Conservation (phyloP, 2,113 vertebrate species). For the Coturnix japonica region DNA sequence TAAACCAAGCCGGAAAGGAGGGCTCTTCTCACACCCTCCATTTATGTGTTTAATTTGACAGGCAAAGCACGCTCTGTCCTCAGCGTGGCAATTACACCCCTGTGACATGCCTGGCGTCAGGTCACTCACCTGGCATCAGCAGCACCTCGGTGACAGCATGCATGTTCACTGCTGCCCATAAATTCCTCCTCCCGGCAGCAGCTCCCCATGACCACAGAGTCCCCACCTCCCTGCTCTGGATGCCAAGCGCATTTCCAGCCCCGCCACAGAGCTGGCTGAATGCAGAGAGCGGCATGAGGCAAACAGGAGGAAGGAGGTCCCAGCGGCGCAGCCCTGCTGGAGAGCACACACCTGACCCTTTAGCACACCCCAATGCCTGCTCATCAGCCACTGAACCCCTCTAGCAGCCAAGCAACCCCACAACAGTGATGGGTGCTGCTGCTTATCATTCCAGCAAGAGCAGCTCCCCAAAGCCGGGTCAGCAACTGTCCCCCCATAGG, state of each 20-base stretch:
- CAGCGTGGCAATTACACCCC: background rate
- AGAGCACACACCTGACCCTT: background rate
- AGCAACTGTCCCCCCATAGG: background rate
- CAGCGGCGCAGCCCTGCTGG: background rate
- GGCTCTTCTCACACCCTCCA: background rate
- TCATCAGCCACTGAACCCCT: background rate
- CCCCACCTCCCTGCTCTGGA: rapidly evolving
- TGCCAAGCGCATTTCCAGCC: background rate
- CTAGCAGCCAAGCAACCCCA: background rate
- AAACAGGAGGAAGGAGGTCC: background rate
- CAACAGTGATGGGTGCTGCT: background rate
- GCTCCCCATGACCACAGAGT: background rate
- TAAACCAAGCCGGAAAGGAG: background rate
- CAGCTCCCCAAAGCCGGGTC: background rate
- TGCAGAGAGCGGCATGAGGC: background rate
- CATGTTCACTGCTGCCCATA: background rate
- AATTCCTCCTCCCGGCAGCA: no score
- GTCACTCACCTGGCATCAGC: background rate
- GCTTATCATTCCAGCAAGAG: rapidly evolving
- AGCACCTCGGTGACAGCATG: background rate
- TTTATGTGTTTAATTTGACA: background rate
- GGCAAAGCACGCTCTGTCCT: background rate
- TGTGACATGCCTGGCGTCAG: background rate
- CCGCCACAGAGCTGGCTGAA: background rate
- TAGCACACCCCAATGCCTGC: background rate